These are phyloP conservation scores for Antrozous pallidus DNA, from an alignment of 2,797 vertebrate genomes.

Conservation along the genomic window DNA sequence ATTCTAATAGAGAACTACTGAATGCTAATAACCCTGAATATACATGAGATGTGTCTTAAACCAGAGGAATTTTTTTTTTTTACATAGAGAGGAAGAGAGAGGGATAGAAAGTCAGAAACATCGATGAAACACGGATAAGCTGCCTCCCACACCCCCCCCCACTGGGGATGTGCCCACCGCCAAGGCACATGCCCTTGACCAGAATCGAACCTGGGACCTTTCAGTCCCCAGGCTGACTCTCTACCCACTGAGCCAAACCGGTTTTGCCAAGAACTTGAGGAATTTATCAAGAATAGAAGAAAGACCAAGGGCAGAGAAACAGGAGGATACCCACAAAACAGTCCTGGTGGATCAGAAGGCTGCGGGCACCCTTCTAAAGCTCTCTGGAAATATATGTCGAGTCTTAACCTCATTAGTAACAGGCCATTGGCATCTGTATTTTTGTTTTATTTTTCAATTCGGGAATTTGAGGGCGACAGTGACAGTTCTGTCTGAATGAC, in stretches of 20 bases:
- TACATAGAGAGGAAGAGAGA: no score
- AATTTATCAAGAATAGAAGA: background rate
- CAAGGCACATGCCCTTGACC: no score
- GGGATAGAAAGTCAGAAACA: no score
- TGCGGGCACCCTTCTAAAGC: background rate
- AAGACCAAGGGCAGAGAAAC: background rate
- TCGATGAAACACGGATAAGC: no score
- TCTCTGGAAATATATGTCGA: background rate
- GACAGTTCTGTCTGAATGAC: background rate
- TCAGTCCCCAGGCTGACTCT: no score
- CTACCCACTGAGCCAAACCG: no score
- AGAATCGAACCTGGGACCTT: no score
- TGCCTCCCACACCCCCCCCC: no score
- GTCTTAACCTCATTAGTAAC: background rate
- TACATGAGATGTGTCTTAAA: background rate
- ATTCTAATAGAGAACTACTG: background rate
- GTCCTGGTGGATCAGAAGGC: background rate
- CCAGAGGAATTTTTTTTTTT: no score
- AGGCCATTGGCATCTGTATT: background rate
- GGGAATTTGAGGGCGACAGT: background rate
- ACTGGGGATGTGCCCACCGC: no score
- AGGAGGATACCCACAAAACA: background rate
- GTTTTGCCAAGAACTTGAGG: background rate
- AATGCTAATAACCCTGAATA: background rate
- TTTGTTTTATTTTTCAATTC: background rate